Conservation (phyloP, 1,140 invertebrate genomes). For the Ips nitidus region DNA sequence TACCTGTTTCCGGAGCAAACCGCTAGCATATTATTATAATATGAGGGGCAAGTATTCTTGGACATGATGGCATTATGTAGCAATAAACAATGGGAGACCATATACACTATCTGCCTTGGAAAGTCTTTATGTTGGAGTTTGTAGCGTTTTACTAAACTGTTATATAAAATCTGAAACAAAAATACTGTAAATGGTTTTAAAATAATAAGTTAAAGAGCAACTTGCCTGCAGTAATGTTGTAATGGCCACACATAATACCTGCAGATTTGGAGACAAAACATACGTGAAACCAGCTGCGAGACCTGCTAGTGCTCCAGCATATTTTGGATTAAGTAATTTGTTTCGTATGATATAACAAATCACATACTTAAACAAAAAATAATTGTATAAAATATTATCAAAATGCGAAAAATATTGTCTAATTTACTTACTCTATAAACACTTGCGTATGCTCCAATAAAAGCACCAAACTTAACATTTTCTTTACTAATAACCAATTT, state of each 20-base stretch:
- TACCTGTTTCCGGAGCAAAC: conserved; percentile 32
- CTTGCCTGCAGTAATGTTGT: conserved; percentile 42
- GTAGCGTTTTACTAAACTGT: conserved; percentile 10
- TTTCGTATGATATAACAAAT: conserved; percentile 19
- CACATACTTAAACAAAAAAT: conserved; percentile 19
- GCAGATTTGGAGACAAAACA: conserved; percentile 38
- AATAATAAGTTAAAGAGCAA: neutral
- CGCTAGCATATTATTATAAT: conserved; percentile 41
- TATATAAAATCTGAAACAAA: conserved; percentile 32
- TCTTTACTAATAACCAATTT: conserved; percentile 26
- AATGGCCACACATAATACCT: conserved; percentile 37
- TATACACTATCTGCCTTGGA: conserved; percentile 28
- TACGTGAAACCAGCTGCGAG: conserved; percentile 39
- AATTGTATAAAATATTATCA: too few relatives aligned
- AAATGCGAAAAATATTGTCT: too few relatives aligned
- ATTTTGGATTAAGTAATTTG: conserved; percentile 15
- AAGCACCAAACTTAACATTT: conserved; percentile 38
- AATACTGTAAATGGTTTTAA: too few relatives aligned
- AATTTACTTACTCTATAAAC: conserved; percentile 36
- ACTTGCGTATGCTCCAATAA: conserved; percentile 38
- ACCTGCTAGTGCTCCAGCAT: conserved; percentile 36
- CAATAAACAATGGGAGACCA: conserved; percentile 27
- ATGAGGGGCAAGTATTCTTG: conserved; percentile 32
- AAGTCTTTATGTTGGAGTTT: conserved; percentile 28
- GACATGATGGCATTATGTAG: conserved; percentile 33